Percentiles rank a stretch among this genome's conserved stretches.
phyloP scores from a whole-genome alignment of 2,113 vertebrate species.

The Actenoides lindsayi region DNA sequence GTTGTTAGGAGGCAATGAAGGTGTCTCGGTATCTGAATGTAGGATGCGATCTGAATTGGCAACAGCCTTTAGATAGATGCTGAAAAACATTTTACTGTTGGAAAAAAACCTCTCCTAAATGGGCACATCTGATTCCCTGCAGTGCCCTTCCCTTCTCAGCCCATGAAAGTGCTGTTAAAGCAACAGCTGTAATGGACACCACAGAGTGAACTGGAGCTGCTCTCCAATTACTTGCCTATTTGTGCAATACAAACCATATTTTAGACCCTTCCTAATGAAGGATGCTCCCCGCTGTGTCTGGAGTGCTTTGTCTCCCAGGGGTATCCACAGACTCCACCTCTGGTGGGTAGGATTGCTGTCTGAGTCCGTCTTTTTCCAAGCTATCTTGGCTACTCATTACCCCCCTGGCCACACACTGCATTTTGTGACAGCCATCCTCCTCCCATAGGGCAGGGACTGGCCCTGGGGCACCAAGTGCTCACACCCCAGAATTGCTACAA shows the following conservation, averaged over 20 bases:
- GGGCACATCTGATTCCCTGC: neutral
- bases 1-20: too few relatives aligned
- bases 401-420: rapidly evolving
- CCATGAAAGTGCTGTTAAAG: neutral
- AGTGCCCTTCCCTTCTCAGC: neutral
- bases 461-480: neutral
- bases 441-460: neutral
- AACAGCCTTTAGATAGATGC: neutral
- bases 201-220: neutral
- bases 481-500: neutral
- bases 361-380: neutral
- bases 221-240: neutral
- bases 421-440: neutral
- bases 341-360: neutral
- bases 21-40: neutral
- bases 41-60: neutral
- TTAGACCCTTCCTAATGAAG: neutral
- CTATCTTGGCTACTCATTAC: neutral
- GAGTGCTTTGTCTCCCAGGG: neutral
- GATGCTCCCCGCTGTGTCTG: neutral
- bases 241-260: neutral
- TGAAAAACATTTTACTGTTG: neutral
- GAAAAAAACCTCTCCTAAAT: neutral
- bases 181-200: neutral
- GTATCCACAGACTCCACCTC: neutral